These are phyloP conservation scores for Amphiprion ocellaris DNA, from an alignment of 2,113 vertebrate species.

Conservation along the genomic window DNA sequence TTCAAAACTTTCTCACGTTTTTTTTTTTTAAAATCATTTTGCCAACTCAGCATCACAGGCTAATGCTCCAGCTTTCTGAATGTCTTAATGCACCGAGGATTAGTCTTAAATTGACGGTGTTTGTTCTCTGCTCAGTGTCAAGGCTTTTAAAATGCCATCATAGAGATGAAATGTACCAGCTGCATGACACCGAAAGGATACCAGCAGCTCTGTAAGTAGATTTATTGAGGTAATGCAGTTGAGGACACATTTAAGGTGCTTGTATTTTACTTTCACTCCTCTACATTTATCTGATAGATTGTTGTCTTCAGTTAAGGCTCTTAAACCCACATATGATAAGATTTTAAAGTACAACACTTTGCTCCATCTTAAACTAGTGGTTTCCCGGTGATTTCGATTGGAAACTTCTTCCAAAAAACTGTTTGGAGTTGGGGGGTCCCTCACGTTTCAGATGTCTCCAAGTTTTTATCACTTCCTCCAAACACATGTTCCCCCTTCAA, in stretches of 20 bases:
- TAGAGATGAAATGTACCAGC: not conserved
- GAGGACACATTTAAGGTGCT: not conserved
- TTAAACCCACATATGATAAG: not conserved
- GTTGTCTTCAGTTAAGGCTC: not conserved
- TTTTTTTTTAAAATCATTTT: not conserved
- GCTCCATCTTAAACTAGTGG: not conserved
- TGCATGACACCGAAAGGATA: not conserved
- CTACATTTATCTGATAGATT: not conserved
- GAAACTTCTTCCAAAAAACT: not conserved
- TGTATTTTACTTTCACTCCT: not conserved
- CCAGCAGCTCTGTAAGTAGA: not conserved
- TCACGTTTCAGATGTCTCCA: slow-evolving; percentile 14
- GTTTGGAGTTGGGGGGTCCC: not conserved
- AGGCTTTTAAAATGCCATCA: slow-evolving; percentile 10
- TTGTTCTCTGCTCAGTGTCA: not conserved
- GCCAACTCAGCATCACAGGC: slow-evolving; percentile 27
- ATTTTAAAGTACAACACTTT: not conserved
- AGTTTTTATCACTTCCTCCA: not conserved
- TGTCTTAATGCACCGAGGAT: slow-evolving; percentile 22
- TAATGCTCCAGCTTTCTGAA: slow-evolving; percentile 6
- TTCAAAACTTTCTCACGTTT: not conserved
- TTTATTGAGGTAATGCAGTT: not conserved
- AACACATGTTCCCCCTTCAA: not conserved
- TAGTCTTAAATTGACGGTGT: slow-evolving; percentile 30
- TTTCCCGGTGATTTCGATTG: not conserved